Percentiles rank a stretch among this genome's conserved stretches.
These are phyloP conservation scores for Nesoenas mayeri DNA, from an alignment of 2,113 vertebrate genomes.

Conservation along the genomic window DNA sequence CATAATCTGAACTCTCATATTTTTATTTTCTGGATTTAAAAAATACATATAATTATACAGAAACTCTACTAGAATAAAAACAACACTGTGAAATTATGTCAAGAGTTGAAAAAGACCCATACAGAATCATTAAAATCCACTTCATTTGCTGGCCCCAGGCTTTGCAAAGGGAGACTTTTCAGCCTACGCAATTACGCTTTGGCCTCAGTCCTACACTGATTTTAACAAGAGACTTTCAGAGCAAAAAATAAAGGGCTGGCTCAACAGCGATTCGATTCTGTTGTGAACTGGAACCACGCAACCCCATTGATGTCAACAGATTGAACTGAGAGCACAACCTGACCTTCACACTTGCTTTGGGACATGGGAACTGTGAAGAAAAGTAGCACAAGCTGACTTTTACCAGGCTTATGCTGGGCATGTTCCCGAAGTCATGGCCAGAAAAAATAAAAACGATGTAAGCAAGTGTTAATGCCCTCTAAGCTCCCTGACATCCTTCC, in stretches of 20 bases:
- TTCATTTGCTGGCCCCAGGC: not conserved
- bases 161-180: not conserved
- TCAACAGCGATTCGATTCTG: not conserved
- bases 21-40: conserved; percentile 15
- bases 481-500: not conserved
- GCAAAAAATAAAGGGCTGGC: not conserved
- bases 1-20: conserved; percentile 10
- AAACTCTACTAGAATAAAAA: not conserved
- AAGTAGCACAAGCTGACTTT: not conserved
- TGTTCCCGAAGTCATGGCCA: not conserved
- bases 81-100: not conserved
- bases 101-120: not conserved
- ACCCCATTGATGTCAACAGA: not conserved
- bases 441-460: not conserved
- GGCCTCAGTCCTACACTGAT: not conserved
- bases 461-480: not conserved
- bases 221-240: not conserved
- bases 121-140: not conserved
- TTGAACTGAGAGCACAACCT: not conserved
- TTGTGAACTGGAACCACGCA: not conserved
- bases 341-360: not conserved
- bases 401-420: not conserved
- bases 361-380: not conserved
- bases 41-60: not conserved
- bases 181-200: not conserved